phyloP scores from a whole-genome alignment of 2,113 vertebrate genomes.

The Glaucidium brasilianum region DNA sequence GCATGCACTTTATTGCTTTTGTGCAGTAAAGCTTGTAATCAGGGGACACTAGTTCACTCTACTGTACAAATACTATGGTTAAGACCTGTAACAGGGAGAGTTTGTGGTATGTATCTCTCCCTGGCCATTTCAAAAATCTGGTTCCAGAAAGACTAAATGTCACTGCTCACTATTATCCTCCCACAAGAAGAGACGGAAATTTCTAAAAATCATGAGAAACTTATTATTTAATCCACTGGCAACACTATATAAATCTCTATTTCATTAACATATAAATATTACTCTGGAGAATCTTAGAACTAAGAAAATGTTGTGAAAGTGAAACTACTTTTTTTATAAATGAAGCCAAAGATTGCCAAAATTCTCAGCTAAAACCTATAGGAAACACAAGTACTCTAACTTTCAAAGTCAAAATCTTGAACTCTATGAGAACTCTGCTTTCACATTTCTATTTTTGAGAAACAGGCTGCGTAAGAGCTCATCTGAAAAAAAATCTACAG shows the following conservation, averaged over 20 bases:
- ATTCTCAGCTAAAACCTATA: not conserved
- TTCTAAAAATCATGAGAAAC: not conserved
- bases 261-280: not conserved
- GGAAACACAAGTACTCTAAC: not conserved
- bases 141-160: not conserved
- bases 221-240: not conserved
- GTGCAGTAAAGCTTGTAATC: not conserved
- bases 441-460: not conserved
- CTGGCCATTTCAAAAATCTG: not conserved
- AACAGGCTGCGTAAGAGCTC: not conserved
- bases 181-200: not conserved
- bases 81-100: not conserved
- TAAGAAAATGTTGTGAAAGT: not conserved
- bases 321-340: not conserved
- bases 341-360: not conserved
- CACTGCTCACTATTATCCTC: not conserved
- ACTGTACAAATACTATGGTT: not conserved
- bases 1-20: not conserved
- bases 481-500: not conserved
- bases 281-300: not conserved
- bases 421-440: not conserved
- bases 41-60: not conserved
- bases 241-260: not conserved
- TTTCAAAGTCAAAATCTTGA: not conserved
- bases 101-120: not conserved